A percentile compares a stretch with the other conserved stretches of the same genome.
Evolutionary conservation across 2,888 invertebrate genomes (phyloP).

Genomic region (Microctonus brassicae): DNA sequence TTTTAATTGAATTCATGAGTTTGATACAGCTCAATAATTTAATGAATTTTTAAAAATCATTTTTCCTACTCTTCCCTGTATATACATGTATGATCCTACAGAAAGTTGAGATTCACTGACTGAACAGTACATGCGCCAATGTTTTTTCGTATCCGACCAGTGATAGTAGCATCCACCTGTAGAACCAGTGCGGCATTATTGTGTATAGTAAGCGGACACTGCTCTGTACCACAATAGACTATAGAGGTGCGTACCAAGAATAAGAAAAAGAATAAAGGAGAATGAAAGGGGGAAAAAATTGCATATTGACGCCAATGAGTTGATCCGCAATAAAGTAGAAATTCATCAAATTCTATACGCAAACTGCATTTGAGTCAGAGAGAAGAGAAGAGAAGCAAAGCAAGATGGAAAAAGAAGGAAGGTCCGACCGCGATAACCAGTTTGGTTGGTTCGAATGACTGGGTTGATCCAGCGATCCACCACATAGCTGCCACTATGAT

Average conservation of each 20-base stretch:
- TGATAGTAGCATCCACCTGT: slow-evolving; percentile 40
- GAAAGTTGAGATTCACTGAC: slow-evolving; percentile 41
- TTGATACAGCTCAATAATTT: too few relatives aligned
- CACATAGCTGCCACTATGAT: slow-evolving; percentile 33
- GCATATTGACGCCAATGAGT: slow-evolving; percentile 37
- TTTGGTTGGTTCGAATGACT: slow-evolving; percentile 67
- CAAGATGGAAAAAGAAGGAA: not conserved
- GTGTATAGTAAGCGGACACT: slow-evolving; percentile 17
- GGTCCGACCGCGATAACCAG: slow-evolving; percentile 64
- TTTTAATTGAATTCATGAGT: too few relatives aligned
- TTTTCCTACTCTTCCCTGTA: not conserved
- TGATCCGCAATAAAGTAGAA: slow-evolving; percentile 58
- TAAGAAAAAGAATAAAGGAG: not conserved
- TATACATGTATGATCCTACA: not conserved
- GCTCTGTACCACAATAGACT: not conserved
- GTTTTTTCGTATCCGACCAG: slow-evolving; percentile 41
- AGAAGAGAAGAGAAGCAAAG: not conserved
- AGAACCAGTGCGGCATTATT: slow-evolving; percentile 36
- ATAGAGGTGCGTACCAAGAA: slow-evolving; percentile 4
- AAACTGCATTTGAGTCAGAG: slow-evolving; percentile 60
- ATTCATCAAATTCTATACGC: slow-evolving; percentile 66
- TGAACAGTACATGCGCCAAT: slow-evolving; percentile 37
- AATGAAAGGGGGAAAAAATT: slow-evolving; percentile 5
- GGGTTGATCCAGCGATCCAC: slow-evolving; percentile 53
- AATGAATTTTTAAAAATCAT: too few relatives aligned